A percentile compares a stretch with the other conserved stretches of the same genome.
Conservation (phyloP, 2,797 vertebrate species). For the Onychomys arenicola region DNA sequence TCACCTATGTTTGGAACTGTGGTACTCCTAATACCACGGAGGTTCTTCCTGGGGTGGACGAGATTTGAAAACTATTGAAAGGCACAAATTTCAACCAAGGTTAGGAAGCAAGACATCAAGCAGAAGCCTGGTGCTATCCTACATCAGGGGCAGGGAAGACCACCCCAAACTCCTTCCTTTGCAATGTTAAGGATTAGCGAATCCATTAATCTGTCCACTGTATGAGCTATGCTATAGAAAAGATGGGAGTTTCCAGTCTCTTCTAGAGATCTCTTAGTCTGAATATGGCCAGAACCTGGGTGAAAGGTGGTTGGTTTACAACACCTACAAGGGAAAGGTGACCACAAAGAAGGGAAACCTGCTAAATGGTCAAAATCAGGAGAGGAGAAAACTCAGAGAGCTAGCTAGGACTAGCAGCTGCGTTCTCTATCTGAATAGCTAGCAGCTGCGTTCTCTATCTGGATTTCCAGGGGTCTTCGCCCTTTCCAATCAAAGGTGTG, state of each 20-base stretch:
- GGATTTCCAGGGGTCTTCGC: background rate
- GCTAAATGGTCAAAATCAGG: background rate
- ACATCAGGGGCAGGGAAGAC: background rate
- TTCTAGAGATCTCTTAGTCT: background rate
- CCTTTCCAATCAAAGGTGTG: constrained; percentile 5
- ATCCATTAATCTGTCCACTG: background rate
- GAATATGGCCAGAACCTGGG: background rate
- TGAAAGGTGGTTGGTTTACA: background rate
- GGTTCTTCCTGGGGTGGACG: constrained; percentile 64
- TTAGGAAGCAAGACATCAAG: constrained; percentile 56
- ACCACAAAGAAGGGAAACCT: background rate
- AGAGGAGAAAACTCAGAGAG: background rate
- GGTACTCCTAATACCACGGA: constrained; percentile 59
- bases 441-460: background rate
- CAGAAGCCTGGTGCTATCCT: background rate
- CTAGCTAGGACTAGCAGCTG: too few species aligned
- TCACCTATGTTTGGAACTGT: constrained; percentile 73
- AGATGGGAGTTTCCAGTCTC: background rate
- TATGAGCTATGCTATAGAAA: background rate
- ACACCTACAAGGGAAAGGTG: background rate
- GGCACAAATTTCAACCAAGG: constrained; percentile 71
- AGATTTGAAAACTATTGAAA: constrained; percentile 78
- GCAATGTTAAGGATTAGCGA: background rate
- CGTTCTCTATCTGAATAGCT: too few species aligned
- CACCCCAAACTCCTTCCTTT: background rate